Evolutionary conservation across 64 coral and sea anemone genomes (phyloP), one percentile per base, ranked within the genome.

Genomic region (Actinia equina): DNA sequence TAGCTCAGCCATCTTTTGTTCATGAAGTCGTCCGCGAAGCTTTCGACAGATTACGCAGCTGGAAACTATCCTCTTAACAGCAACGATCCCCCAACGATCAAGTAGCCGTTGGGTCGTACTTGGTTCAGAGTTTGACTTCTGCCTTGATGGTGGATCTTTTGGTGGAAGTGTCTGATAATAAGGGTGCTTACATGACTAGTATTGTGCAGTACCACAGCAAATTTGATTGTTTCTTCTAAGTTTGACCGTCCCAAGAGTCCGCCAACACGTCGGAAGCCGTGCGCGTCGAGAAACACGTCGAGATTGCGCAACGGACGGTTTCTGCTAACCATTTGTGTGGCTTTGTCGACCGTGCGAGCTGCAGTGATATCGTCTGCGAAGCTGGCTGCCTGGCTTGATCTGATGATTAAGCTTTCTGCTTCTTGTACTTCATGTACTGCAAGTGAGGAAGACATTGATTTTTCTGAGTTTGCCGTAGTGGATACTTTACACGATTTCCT

Each of bases 121-220:
- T 78, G 4, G 25, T 78, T 78, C 8, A 78, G 16, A 1, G 74
- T 78, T 2, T 2, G 17, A 44, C 77, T 52, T 8, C 46, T 1
- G 22, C 77, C 77, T 52, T 37, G 77, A 80, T 80, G 77, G 1
- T 52, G 37, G 43, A 52, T 8, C 10, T 19, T 8, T 16, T 86
- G 23, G 20, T 86, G 84, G 65, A 19, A 86, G 42, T 86, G 84
- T 11, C 45, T 86, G 55, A 86, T 86, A 9, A 86, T 30, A 5
- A 86, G 60, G 30, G 51, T 23, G 5, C 22, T 65, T 1, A 86
- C 58, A 25, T 86, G 84, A 12, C 25, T 37, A 4, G 6, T 37
- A 1, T 44, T 27, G 27, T 57, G 84, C 84, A 86, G 19, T 1
- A 61, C 37, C 18, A 30, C 60, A 9, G 84, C 58, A 65, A 86